phyloP scores from a whole-genome alignment of 2,888 invertebrate species.

The Mesoligia furuncula region DNA sequence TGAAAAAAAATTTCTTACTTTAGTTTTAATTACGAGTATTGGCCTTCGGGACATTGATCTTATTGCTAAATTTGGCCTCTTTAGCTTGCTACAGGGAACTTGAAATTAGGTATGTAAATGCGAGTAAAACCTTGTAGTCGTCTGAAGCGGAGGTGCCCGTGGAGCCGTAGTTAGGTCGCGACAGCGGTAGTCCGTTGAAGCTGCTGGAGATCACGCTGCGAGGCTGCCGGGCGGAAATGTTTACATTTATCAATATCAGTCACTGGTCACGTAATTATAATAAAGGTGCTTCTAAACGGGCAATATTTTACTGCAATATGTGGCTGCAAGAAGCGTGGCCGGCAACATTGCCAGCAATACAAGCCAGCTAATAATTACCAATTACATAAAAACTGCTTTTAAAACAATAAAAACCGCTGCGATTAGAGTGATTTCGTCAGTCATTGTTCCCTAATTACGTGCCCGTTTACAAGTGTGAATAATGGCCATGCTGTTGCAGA shows the following conservation, averaged over 20 bases:
- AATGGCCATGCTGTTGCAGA: no score
- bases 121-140: constrained; percentile 81
- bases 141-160: constrained; percentile 75
- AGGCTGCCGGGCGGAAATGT: constrained; percentile 71
- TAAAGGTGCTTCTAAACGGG: no score
- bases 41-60: background rate
- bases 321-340: no score
- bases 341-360: no score
- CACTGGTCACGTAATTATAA: background rate
- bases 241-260: background rate
- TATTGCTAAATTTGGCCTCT: background rate
- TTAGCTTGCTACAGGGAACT: constrained; percentile 67
- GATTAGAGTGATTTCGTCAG: no score
- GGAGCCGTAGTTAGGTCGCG: constrained; percentile 81
- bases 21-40: background rate
- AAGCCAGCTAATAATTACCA: no score
- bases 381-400: no score
- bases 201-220: constrained; percentile 82
- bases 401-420: no score
- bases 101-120: constrained; percentile 58
- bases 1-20: no score
- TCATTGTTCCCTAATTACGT: no score
- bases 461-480: no score
- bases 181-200: constrained; percentile 83
- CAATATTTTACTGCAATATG: no score